Conservation (phyloP, 2,113 vertebrate species). For the Chaenogobius annularis region DNA sequence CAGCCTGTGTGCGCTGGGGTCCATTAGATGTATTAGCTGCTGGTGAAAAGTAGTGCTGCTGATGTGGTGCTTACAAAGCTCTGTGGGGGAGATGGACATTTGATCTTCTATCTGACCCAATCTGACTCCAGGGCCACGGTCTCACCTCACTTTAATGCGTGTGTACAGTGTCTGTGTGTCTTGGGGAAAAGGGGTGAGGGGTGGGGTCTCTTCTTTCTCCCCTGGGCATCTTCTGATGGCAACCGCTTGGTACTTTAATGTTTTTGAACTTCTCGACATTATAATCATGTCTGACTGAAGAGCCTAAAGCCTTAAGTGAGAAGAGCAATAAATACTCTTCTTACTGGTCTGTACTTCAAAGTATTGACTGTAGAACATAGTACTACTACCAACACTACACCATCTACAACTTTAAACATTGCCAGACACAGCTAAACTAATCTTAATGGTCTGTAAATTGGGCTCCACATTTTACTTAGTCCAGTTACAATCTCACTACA, state of each 20-base stretch:
- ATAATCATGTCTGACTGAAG: not conserved
- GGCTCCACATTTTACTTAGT: not conserved
- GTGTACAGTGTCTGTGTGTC: conserved; percentile 17
- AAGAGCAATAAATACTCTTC: not conserved
- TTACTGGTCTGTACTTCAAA: not conserved
- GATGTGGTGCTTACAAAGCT: conserved; percentile 74
- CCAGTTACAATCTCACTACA: not conserved
- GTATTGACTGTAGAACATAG: not conserved
- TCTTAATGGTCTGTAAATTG: too few relatives aligned
- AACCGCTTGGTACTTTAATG: conserved; percentile 7
- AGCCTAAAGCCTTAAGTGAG: not conserved
- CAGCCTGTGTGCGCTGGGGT: conserved; percentile 56
- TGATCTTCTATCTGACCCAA: conserved; percentile 70
- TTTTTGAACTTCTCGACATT: conserved; percentile 5
- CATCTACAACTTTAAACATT: not conserved
- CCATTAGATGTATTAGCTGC: conserved; percentile 74
- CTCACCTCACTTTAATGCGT: conserved; percentile 56
- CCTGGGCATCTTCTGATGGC: conserved; percentile 22
- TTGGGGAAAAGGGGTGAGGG: not conserved
- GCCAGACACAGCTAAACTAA: not conserved
- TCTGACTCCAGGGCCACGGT: conserved; percentile 60
- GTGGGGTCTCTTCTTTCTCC: conserved; percentile 5
- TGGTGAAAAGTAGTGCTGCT: conserved; percentile 74
- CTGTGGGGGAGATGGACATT: conserved; percentile 70
- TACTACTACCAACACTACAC: not conserved